These are phyloP conservation scores for Yponomeuta evonymella DNA, from an alignment of 2,888 invertebrate species.

Conservation along the genomic window DNA sequence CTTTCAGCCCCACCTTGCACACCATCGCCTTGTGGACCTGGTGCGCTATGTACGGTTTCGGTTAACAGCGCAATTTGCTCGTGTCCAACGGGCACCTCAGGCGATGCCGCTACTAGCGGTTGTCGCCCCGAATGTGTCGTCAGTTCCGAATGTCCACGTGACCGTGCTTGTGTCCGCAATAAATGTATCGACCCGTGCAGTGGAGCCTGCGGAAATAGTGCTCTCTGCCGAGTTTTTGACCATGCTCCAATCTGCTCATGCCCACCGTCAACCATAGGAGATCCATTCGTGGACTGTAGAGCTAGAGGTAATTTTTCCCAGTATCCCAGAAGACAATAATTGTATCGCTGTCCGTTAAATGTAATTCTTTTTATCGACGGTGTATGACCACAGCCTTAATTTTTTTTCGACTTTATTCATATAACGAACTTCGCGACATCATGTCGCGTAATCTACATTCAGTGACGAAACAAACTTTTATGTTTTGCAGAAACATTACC, in stretches of 20 bases:
- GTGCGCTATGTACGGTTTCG: constrained; percentile 79
- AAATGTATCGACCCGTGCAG: constrained; percentile 88
- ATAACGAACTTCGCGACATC: no score
- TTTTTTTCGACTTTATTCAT: no score
- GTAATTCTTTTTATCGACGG: no score
- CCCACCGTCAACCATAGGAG: constrained; percentile 81
- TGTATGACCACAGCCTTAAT: no score
- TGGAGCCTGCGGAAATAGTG: constrained; percentile 87
- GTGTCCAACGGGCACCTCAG: constrained; percentile 84
- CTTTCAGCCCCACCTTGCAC: constrained; percentile 77
- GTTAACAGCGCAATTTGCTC: constrained; percentile 82
- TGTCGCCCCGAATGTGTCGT: constrained; percentile 90
- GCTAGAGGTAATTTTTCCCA: constrained; percentile 36
- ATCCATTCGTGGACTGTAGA: constrained; percentile 86
- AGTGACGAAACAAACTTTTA: not conserved
- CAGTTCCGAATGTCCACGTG: constrained; percentile 86
- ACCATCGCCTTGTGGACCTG: constrained; percentile 87
- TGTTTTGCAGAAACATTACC: not conserved
- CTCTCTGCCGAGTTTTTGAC: constrained; percentile 80
- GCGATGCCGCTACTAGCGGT: constrained; percentile 83
- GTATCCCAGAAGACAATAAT: no score
- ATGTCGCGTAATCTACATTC: no score
- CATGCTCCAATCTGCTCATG: constrained; percentile 85
- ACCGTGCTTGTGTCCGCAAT: constrained; percentile 86
- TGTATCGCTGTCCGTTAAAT: no score